Evolutionary conservation across 1,140 invertebrate genomes (phyloP), one percentile per base, ranked within the genome.

Genomic region (Latrodectus geometricus): DNA sequence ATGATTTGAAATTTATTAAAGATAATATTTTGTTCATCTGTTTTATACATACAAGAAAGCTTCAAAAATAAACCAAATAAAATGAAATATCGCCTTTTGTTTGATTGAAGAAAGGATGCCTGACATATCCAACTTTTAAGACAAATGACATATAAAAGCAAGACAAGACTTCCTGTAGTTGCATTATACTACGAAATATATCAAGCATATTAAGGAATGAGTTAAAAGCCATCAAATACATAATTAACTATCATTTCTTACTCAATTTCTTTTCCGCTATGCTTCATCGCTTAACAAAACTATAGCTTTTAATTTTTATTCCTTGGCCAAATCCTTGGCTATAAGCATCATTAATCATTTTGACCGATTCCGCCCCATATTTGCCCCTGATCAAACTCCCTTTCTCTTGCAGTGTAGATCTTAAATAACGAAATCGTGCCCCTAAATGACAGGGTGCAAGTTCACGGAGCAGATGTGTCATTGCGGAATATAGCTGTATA

Each of bases 371-470:
- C 21, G 70, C 11, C n/a, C 49, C 68, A 52, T 80, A 80, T 80
- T 68, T 52, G 66, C 68, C 76, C 54, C 68, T 52, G 68, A 80
- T 80, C 78, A 80, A 80, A 70, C 49, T 70, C 68, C n/a, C 66
- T 68, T 20, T 68, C 35, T 65, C 65, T 17, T 9, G 14, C 20
- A 14, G 49, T 21, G 65, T 52, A 17, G 65, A 48, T 68, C 68
- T 56, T 70, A 80, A 80, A 80, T 80, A 80, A 80, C 78, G 68
- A 80, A 80, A 80, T 80, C 78, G 78, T 80, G 80, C 80, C 70
- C 70, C 70, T 61, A 73, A 83, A 83, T 83, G 80, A 83, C 80
- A 74, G 69, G 80, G 80, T 83, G 80, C 48, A 35, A 80, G 68
- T 70, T 52, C 78, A 70, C 56, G 70, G 70, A 74, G 80, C 80